These are phyloP conservation scores for Eriosoma lanigerum DNA, from an alignment of 1,140 invertebrate species.

Conservation along the genomic window DNA sequence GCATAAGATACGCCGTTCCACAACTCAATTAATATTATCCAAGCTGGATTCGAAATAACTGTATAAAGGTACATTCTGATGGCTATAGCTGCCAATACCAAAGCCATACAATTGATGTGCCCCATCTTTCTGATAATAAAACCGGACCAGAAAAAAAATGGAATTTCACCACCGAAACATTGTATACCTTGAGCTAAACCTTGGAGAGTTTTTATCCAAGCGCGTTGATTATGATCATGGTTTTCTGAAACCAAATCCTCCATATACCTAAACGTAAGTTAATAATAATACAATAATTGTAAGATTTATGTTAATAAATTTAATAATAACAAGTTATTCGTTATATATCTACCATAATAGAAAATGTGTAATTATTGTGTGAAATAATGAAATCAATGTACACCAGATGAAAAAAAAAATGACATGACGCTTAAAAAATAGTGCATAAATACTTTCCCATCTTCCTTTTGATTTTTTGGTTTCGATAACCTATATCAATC, in stretches of 20 bases:
- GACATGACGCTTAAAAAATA: not conserved
- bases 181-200: slow-evolving; percentile 77
- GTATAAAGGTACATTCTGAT: slow-evolving; percentile 82
- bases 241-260: slow-evolving; percentile 66
- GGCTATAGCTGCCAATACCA: slow-evolving; percentile 74
- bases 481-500: not conserved
- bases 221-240: slow-evolving; percentile 59
- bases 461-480: not conserved
- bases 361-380: slow-evolving; percentile 33
- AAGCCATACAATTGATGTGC: slow-evolving; percentile 77
- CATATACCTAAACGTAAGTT: slow-evolving; percentile 61
- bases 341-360: slow-evolving; percentile 19
- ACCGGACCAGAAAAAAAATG: slow-evolving; percentile 84
- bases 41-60: slow-evolving; percentile 76
- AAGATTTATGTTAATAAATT: too few species aligned
- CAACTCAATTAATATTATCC: slow-evolving; percentile 79
- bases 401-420: not conserved
- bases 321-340: not conserved
- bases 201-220: slow-evolving; percentile 76
- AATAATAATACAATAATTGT: not conserved
- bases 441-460: not conserved
- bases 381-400: not conserved
- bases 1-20: slow-evolving; percentile 86
- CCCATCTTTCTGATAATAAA: slow-evolving; percentile 76
- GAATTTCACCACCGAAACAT: slow-evolving; percentile 82